Evolutionary conservation across 2,113 vertebrate species (phyloP), one percentile per base, ranked within the genome.

Genomic region (Colossoma macropomum): DNA sequence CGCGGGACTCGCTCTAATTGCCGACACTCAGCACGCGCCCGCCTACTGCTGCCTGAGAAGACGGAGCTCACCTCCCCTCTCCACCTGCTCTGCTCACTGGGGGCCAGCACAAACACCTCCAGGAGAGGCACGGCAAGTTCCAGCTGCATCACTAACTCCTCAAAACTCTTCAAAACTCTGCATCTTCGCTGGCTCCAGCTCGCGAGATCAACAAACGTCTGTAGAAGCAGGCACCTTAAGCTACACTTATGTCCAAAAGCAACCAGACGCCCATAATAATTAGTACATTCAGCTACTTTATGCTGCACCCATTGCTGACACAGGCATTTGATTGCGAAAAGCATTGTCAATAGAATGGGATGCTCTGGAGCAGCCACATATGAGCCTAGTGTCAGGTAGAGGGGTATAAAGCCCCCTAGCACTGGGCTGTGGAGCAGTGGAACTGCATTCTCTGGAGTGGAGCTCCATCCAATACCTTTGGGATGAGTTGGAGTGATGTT

Each of bases 1-100:
- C 86, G 85, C 82, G 60, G 84, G 81, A 82, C 87, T 66, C 68
- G 80, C 88, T 88, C 82, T 91, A 91, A 91, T 92, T 90, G 86
- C 83, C 71, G 12, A n/a, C 66, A 63, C 82, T 88, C 79, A 65
- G 79, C 83, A 80, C 75, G 68, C 75, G 82, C 73, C 76, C 54
- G 30, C 71, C 74, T n/a, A 21, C 69, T 73, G 38, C 83, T 87
- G 79, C 52, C 70, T 54, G 59, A 65, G 52, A 78, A 80, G 73
- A 85, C 72, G 72, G 66, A 59, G 74, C 80, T 78, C 73, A 56
- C 72, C 54, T 62, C 71, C 27, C 73, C 27, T 82, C 59, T 62
- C 70, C 85, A 81, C 85, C 81, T 83, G 73, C 79, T 84, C 82
- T 30, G 52, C 65, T 65, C 77, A 73, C 78, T 5, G 10, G 45